Evolutionary conservation across 2,888 invertebrate species (phyloP).

Genomic region (Chaetogeoica ovagalla): DNA sequence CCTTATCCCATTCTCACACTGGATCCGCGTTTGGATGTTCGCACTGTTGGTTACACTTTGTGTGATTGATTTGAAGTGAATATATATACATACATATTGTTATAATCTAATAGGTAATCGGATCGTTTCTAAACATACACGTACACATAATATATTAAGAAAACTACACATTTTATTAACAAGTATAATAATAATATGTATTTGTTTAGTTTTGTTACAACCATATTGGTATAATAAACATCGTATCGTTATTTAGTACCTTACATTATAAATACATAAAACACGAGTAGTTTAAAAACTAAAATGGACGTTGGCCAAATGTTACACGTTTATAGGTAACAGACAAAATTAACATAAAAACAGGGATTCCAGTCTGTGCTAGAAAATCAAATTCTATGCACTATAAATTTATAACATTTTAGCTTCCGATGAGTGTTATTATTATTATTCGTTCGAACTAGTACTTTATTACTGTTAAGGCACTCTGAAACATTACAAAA

Average conservation of each 20-base stretch:
- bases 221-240: slow-evolving; percentile 40
- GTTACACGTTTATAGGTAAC: slow-evolving; percentile 33
- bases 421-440: slow-evolving; percentile 14
- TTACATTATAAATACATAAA: slow-evolving; percentile 23
- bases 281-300: slow-evolving; percentile 37
- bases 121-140: no score
- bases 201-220: slow-evolving; percentile 38
- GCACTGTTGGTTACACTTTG: no score
- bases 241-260: slow-evolving; percentile 8
- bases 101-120: no score
- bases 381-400: slow-evolving; percentile 30
- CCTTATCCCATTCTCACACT: no score
- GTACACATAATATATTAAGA: no score
- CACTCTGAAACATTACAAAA: slow-evolving; percentile 44
- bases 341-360: slow-evolving; percentile 27
- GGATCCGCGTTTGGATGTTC: no score
- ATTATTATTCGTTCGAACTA: slow-evolving; percentile 23
- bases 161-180: slow-evolving; percentile 35
- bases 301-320: slow-evolving; percentile 43
- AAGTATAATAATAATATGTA: slow-evolving; percentile 48
- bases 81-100: no score
- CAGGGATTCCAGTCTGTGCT: slow-evolving; percentile 40
- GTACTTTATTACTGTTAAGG: slow-evolving; percentile 40
- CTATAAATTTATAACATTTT: slow-evolving; percentile 17
- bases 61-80: no score